A percentile compares a stretch with the other conserved stretches of the same genome.
Evolutionary conservation across 2,888 invertebrate genomes (phyloP).

Genomic region (Peribatodes rhomboidaria): DNA sequence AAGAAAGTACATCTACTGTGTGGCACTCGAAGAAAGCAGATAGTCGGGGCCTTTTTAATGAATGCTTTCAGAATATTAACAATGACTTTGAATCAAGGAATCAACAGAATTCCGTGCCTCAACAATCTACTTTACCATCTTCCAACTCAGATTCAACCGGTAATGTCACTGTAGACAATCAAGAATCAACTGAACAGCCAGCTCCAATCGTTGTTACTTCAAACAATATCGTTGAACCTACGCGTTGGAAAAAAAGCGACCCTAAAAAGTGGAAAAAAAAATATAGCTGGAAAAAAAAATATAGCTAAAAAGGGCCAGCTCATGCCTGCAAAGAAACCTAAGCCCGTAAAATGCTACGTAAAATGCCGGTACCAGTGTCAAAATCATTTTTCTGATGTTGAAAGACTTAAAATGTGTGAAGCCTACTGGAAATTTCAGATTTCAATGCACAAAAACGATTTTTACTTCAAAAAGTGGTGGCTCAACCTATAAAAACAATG

Average conservation of each 20-base stretch:
- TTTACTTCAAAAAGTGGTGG: not conserved
- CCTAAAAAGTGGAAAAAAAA: not conserved
- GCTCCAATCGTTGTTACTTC: too few relatives aligned
- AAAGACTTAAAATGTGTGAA: not conserved
- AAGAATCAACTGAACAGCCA: conserved; percentile 1
- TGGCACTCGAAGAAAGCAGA: too few relatives aligned
- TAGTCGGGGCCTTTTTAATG: too few relatives aligned
- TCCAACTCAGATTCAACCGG: too few relatives aligned
- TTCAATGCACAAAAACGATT: not conserved
- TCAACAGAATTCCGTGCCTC: too few relatives aligned
- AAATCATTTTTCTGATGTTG: not conserved
- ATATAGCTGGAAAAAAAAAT: not conserved
- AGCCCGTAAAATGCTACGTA: not conserved
- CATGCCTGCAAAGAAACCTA: not conserved
- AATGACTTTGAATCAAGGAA: too few relatives aligned
- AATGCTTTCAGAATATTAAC: too few relatives aligned
- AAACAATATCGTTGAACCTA: not conserved
- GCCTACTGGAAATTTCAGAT: not conserved
- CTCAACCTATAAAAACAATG: not conserved
- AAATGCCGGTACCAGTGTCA: not conserved
- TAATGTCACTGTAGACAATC: not conserved
- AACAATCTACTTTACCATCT: too few relatives aligned
- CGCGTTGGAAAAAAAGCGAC: not conserved
- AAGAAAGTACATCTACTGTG: too few relatives aligned
- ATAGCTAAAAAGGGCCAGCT: not conserved